Percentiles rank a stretch among this genome's conserved stretches.
phyloP scores from a whole-genome alignment of 2,113 vertebrate species.

The Mobula hypostoma region DNA sequence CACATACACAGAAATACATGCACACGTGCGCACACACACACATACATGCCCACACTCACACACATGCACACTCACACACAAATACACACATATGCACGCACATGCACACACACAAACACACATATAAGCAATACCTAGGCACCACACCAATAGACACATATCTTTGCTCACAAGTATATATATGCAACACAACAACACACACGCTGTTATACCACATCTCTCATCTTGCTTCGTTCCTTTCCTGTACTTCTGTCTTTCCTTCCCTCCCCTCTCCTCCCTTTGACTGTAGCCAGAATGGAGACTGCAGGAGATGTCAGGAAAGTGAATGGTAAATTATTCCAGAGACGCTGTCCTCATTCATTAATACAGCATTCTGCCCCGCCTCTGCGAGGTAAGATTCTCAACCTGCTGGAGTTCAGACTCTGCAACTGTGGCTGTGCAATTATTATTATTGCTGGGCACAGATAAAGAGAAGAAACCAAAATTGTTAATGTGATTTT shows the following conservation, averaged over 20 bases:
- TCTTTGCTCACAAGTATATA: too few species aligned
- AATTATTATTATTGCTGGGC: neutral
- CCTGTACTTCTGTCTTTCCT: too few species aligned
- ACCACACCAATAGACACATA: too few species aligned
- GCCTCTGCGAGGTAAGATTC: neutral
- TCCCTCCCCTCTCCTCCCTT: neutral
- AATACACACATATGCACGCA: too few species aligned
- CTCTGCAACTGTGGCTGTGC: neutral
- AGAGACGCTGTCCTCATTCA: neutral
- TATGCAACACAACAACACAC: too few species aligned
- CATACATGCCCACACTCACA: too few species aligned
- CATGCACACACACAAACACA: too few species aligned
- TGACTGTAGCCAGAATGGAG: neutral
- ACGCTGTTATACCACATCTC: neutral
- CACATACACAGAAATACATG: too few species aligned
- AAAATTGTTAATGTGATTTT: neutral
- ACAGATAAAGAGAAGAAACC: neutral
- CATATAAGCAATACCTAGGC: too few species aligned
- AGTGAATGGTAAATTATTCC: neutral
- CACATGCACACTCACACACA: too few species aligned
- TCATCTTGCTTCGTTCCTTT: neutral
- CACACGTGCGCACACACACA: too few species aligned
- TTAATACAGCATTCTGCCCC: neutral
- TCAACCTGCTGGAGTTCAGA: neutral
- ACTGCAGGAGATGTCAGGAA: neutral